Conservation (phyloP, 2,113 vertebrate species). For the Serinus canaria region DNA sequence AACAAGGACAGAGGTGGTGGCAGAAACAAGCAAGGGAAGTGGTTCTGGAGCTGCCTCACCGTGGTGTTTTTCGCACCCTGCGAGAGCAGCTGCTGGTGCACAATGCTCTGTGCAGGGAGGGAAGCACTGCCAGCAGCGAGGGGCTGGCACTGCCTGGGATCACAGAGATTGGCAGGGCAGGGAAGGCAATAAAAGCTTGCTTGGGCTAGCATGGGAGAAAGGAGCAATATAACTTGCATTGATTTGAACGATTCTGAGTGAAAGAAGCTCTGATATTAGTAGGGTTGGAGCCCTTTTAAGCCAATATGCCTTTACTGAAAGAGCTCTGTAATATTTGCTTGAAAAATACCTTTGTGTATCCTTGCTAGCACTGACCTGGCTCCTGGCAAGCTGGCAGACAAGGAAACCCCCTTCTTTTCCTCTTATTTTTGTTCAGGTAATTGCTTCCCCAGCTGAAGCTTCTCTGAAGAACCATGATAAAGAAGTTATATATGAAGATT, state of each 20-base stretch:
- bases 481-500: not conserved
- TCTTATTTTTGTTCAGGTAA: not conserved
- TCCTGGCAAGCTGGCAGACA: not conserved
- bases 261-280: slow-evolving; percentile 2
- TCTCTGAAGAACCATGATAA: not conserved
- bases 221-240: slow-evolving; percentile 6
- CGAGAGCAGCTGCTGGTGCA: not conserved
- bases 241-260: not conserved
- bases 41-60: not conserved
- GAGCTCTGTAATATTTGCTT: slow-evolving; percentile 25
- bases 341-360: not conserved
- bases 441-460: not conserved
- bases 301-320: slow-evolving; percentile 4
- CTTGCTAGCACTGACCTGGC: not conserved
- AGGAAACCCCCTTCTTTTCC: not conserved
- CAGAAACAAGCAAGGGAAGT: not conserved
- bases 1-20: slow-evolving; percentile 32
- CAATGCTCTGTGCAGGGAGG: not conserved
- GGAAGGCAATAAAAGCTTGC: slow-evolving; percentile 1
- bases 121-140: not conserved
- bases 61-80: not conserved
- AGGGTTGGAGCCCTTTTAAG: slow-evolving; percentile 15
- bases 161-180: not conserved
- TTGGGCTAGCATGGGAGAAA: not conserved
- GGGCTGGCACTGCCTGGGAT: not conserved